These are phyloP conservation scores for Lagodon rhomboides DNA, from an alignment of 2,797 vertebrate genomes.

Conservation along the genomic window DNA sequence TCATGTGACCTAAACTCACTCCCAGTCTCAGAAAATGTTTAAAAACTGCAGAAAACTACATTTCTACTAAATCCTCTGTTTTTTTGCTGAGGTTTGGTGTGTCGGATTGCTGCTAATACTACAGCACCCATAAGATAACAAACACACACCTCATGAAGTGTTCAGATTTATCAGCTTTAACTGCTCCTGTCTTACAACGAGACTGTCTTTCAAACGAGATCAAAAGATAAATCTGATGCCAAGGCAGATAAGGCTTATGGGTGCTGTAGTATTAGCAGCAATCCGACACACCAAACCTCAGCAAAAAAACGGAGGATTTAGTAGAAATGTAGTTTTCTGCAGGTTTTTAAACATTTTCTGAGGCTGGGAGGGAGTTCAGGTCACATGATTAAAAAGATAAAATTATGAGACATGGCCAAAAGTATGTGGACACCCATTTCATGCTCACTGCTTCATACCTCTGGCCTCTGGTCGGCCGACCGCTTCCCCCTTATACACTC, in stretches of 20 bases:
- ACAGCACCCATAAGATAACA: conserved; percentile 32
- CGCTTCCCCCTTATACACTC: too few relatives aligned
- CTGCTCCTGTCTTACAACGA: too few relatives aligned
- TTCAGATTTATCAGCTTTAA: too few relatives aligned
- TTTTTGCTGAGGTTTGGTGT: neutral
- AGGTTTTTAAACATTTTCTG: neutral
- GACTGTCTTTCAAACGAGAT: too few relatives aligned
- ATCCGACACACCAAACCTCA: neutral
- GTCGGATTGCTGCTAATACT: conserved; percentile 9
- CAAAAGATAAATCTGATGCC: too few relatives aligned
- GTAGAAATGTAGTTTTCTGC: neutral
- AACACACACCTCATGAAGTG: too few relatives aligned
- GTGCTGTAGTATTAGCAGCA: conserved; percentile 24
- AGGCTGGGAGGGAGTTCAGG: too few relatives aligned
- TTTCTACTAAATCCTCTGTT: neutral
- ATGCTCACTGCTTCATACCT: too few relatives aligned
- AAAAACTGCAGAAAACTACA: neutral
- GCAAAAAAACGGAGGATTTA: neutral
- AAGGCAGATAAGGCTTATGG: too few relatives aligned
- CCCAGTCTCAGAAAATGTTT: neutral
- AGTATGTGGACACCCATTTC: too few relatives aligned
- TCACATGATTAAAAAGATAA: neutral
- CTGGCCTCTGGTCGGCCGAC: too few relatives aligned
- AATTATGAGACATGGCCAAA: too few relatives aligned
- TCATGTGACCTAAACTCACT: neutral